Conservation (phyloP, 2,797 vertebrate species). For the Mus spretus region DNA sequence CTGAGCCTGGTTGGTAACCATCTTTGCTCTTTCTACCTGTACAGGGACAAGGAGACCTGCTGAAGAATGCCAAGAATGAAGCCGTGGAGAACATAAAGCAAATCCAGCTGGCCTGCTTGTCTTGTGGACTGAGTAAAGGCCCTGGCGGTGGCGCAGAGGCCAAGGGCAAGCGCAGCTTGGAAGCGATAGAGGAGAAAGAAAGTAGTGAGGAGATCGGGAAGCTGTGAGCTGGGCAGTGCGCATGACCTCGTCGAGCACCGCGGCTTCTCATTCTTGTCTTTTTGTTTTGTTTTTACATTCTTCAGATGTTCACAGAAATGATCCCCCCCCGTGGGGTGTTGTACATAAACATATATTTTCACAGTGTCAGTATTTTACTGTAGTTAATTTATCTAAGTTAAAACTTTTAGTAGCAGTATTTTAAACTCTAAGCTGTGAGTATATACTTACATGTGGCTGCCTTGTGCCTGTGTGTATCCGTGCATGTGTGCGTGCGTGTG, state of each 20-base stretch:
- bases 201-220: slow-evolving; percentile 87
- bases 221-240: slow-evolving; percentile 81
- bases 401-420: slow-evolving; percentile 82
- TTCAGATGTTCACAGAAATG: slow-evolving; percentile 83
- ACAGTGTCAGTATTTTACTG: slow-evolving; percentile 88
- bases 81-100: slow-evolving; percentile 96
- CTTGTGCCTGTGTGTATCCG: background rate
- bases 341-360: slow-evolving; percentile 86
- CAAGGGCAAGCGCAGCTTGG: slow-evolving; percentile 89
- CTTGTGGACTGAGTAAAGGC: slow-evolving; percentile 92
- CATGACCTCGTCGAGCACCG: slow-evolving; percentile 71
- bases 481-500: background rate
- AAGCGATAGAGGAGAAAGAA: slow-evolving; percentile 90
- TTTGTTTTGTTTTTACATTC: slow-evolving; percentile 85
- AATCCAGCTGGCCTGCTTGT: slow-evolving; percentile 95
- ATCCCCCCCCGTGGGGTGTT: slow-evolving; percentile 80
- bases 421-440: slow-evolving; percentile 71
- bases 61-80: slow-evolving; percentile 96
- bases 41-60: slow-evolving; percentile 96
- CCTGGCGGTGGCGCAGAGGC: slow-evolving; percentile 78
- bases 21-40: slow-evolving; percentile 73
- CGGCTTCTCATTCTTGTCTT: slow-evolving; percentile 83
- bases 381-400: slow-evolving; percentile 88
- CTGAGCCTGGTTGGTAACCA: slow-evolving; percentile 58
- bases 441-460: slow-evolving; percentile 66